phyloP scores from a whole-genome alignment of 1,140 invertebrate genomes.

The Caenorhabditis tropicalis region DNA sequence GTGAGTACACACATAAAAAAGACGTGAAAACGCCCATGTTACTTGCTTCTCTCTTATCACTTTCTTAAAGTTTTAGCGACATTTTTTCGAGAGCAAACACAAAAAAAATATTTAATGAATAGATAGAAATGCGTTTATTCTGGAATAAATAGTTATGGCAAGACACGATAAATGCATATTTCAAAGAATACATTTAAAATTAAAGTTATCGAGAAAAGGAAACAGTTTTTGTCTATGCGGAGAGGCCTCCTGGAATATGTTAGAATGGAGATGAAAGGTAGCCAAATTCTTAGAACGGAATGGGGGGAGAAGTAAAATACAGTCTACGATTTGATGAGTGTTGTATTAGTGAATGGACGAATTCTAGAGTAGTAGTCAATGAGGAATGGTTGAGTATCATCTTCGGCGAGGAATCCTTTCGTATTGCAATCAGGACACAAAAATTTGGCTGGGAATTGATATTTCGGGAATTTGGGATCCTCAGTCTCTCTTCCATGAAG shows the following conservation, averaged over 20 bases:
- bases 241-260: slow-evolving; percentile 13
- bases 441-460: slow-evolving; percentile 61
- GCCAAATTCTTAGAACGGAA: slow-evolving; percentile 20
- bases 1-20: slow-evolving; percentile 3
- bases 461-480: slow-evolving; percentile 60
- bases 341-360: not conserved
- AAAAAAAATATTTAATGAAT: not conserved
- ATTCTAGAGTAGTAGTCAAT: slow-evolving; percentile 58
- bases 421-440: slow-evolving; percentile 55
- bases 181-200: not conserved
- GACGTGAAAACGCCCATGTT: slow-evolving; percentile 25
- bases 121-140: slow-evolving; percentile 35
- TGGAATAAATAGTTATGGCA: slow-evolving; percentile 35
- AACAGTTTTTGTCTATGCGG: slow-evolving; percentile 16
- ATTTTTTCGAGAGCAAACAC: not conserved
- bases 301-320: not conserved
- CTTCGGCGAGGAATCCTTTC: slow-evolving; percentile 41
- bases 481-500: slow-evolving; percentile 60
- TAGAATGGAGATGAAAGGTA: slow-evolving; percentile 21
- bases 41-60: slow-evolving; percentile 22
- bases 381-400: slow-evolving; percentile 47
- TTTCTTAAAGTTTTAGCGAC: not conserved
- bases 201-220: not conserved
- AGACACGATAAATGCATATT: slow-evolving; percentile 39
- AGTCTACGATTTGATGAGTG: slow-evolving; percentile 28